These are phyloP conservation scores for Sterna hirundo DNA, from an alignment of 2,113 vertebrate genomes.

Conservation along the genomic window DNA sequence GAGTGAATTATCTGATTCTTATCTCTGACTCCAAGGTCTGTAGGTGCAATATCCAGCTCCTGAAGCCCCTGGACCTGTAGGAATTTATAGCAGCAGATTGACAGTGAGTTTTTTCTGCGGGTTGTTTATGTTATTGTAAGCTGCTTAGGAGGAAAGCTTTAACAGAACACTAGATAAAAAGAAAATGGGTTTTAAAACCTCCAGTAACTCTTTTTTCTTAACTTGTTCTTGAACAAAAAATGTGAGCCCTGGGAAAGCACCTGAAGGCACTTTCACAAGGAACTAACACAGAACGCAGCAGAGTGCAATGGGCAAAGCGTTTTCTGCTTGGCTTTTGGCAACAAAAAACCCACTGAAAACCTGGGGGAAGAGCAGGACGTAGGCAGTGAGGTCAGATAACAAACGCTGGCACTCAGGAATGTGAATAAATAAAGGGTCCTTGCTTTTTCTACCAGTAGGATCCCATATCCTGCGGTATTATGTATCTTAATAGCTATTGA, in stretches of 20 bases:
- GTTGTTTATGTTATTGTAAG: slow-evolving; percentile 70
- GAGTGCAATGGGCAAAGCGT: not conserved
- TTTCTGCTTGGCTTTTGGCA: not conserved
- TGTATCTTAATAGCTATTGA: slow-evolving; percentile 35
- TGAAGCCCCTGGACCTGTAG: slow-evolving; percentile 43
- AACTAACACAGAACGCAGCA: not conserved
- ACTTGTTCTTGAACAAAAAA: slow-evolving; percentile 58
- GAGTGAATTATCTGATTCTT: slow-evolving; percentile 57
- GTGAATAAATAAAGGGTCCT: slow-evolving; percentile 3
- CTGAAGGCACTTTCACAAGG: slow-evolving; percentile 25
- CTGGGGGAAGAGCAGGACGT: not conserved
- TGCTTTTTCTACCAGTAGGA: not conserved
- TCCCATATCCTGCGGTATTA: not conserved
- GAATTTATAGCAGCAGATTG: slow-evolving; percentile 58
- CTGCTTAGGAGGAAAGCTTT: slow-evolving; percentile 64
- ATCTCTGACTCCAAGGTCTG: slow-evolving; percentile 44
- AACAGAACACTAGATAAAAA: slow-evolving; percentile 62
- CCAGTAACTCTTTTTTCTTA: slow-evolving; percentile 55
- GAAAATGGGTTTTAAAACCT: slow-evolving; percentile 66
- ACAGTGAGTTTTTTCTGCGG: slow-evolving; percentile 49
- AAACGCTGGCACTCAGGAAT: not conserved
- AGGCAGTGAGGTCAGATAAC: not conserved
- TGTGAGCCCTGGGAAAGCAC: not conserved
- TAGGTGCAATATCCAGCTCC: slow-evolving; percentile 47
- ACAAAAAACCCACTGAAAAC: not conserved